These are phyloP conservation scores for Patella pellucida DNA, from an alignment of 2,888 invertebrate genomes.

Conservation along the genomic window DNA sequence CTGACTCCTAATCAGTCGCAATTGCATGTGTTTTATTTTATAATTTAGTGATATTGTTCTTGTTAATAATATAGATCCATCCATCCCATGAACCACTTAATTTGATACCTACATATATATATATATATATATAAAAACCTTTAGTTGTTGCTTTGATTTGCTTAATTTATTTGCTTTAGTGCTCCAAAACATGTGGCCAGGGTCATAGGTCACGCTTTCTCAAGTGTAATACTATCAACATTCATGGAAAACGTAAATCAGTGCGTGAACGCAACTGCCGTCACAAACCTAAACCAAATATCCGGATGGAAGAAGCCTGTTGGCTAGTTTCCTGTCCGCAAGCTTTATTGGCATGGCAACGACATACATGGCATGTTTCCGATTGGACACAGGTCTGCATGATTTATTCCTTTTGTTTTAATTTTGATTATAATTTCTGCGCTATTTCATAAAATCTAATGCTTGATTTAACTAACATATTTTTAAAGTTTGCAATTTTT, in stretches of 20 bases:
- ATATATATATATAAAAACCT: conserved; percentile 10
- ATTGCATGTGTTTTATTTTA: too few species aligned
- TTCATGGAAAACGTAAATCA: conserved; percentile 34
- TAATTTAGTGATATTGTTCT: too few species aligned
- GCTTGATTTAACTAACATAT: too few species aligned
- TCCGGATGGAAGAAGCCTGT: conserved; percentile 42
- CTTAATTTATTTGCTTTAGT: conserved; percentile 47
- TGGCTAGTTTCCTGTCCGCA: conserved; percentile 42
- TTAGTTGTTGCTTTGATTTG: conserved; percentile 21
- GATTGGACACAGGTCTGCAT: conserved; percentile 51
- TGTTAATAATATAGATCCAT: too few species aligned
- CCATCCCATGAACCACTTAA: too few species aligned
- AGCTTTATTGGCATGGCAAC: conserved; percentile 21
- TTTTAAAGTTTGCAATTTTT: too few species aligned
- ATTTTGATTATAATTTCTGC: too few species aligned
- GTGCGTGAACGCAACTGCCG: conserved; percentile 37
- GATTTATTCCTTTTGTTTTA: neutral
- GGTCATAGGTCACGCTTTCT: conserved; percentile 47
- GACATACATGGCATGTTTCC: conserved; percentile 39
- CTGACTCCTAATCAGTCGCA: too few species aligned
- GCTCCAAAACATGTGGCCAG: conserved; percentile 53
- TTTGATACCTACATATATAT: neutral
- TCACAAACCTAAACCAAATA: conserved; percentile 41
- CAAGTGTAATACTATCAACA: conserved; percentile 41
- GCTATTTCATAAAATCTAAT: too few species aligned